These are phyloP conservation scores for Sus cebifrons DNA, from an alignment of 2,797 vertebrate genomes.

Conservation along the genomic window DNA sequence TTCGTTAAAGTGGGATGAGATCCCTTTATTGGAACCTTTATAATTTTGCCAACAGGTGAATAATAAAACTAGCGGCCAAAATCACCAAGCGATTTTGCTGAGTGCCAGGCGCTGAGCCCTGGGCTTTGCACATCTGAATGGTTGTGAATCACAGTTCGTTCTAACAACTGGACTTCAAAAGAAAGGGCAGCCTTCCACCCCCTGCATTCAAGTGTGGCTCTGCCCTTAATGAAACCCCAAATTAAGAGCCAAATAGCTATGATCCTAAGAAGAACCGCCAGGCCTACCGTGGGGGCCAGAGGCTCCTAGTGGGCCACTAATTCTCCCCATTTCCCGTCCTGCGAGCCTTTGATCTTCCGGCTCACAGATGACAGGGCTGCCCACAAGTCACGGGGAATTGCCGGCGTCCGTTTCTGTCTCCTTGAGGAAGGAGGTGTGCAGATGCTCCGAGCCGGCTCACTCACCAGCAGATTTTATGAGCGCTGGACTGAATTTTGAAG, in stretches of 20 bases:
- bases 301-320: slow-evolving; percentile 26
- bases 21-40: not conserved
- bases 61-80: not conserved
- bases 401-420: not conserved
- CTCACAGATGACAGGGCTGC: slow-evolving; percentile 38
- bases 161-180: slow-evolving; percentile 52
- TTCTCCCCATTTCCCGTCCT: slow-evolving; percentile 35
- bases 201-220: not conserved
- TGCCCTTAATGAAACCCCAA: slow-evolving; percentile 33
- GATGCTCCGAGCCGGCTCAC: not conserved
- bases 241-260: slow-evolving; percentile 22
- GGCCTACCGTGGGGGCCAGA: not conserved
- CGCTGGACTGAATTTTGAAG: not conserved
- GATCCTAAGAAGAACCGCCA: not conserved
- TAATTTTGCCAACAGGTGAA: not conserved
- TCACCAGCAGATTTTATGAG: not conserved
- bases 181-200: not conserved
- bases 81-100: not conserved
- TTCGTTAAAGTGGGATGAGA: not conserved
- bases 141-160: not conserved
- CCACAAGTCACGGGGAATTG: not conserved
- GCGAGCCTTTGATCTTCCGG: slow-evolving; percentile 50
- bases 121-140: not conserved
- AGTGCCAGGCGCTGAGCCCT: not conserved
- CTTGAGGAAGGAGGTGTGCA: not conserved